Conservation (phyloP, 2,797 vertebrate species). For the Australoheros facetus region DNA sequence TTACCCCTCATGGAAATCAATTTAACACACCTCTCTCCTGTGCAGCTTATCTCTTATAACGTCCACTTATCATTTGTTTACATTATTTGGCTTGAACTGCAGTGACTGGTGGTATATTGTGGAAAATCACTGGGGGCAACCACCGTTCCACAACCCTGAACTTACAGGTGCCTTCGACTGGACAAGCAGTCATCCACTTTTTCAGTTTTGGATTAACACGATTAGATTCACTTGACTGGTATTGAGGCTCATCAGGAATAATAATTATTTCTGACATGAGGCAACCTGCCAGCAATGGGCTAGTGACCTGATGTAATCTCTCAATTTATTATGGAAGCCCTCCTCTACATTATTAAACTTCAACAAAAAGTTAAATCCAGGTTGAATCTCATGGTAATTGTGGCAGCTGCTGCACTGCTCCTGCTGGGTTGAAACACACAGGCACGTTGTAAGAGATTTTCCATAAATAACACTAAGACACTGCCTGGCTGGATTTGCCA, state of each 20-base stretch:
- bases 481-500: fast-evolving
- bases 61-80: constrained; percentile 64
- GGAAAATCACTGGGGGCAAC: constrained; percentile 48
- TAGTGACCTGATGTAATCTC: constrained; percentile 36
- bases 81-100: constrained; percentile 44
- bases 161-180: neutral
- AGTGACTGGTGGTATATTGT: constrained; percentile 17
- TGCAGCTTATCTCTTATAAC: constrained; percentile 50
- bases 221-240: neutral
- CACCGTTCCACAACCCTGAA: constrained; percentile 39
- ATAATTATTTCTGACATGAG: constrained; percentile 6
- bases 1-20: constrained; percentile 10
- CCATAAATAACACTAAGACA: neutral
- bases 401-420: neutral
- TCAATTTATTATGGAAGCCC: constrained; percentile 12
- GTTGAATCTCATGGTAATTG: neutral
- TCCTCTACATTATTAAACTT: neutral
- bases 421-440: neutral
- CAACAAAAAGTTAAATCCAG: constrained; percentile 4
- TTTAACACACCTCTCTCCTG: neutral
- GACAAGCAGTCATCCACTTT: neutral
- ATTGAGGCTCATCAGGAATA: neutral
- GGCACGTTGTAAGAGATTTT: neutral
- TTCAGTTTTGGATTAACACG: neutral
- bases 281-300: constrained; percentile 27